Evolutionary conservation across 2,888 invertebrate genomes (phyloP).

Genomic region (Sesia bembeciformis): DNA sequence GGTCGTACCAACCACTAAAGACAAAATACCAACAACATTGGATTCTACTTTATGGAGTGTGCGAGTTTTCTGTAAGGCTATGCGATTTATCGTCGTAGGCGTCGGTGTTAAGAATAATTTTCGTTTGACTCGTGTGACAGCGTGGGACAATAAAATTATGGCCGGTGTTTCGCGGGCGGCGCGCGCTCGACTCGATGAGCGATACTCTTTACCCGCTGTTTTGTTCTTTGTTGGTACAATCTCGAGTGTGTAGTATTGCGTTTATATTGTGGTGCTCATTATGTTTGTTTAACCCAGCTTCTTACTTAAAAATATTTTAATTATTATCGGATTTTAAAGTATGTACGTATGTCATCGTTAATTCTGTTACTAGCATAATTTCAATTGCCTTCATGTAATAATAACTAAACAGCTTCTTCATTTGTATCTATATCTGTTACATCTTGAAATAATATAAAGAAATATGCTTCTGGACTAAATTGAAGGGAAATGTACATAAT

Average conservation of each 20-base stretch:
- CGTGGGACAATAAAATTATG: conserved; percentile 62
- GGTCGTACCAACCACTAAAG: conserved; percentile 20
- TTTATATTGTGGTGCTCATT: not conserved
- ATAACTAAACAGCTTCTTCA: not conserved
- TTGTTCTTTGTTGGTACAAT: conserved; percentile 4
- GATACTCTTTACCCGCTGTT: conserved; percentile 30
- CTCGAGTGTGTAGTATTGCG: not conserved
- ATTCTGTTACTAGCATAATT: not conserved
- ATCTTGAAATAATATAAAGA: not conserved
- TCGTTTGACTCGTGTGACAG: conserved; percentile 30
- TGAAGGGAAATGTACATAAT: conserved; percentile 32
- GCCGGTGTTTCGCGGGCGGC: conserved; percentile 51
- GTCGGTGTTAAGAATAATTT: conserved; percentile 47
- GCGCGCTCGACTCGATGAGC: conserved; percentile 56
- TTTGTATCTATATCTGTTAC: not conserved
- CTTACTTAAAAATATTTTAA: not conserved
- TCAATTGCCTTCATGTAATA: not conserved
- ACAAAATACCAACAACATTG: conserved; percentile 57
- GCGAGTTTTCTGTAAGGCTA: conserved; percentile 26
- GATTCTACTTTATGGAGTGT: conserved; percentile 46
- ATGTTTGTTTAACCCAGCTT: not conserved
- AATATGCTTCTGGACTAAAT: conserved; percentile 11
- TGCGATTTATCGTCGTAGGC: conserved; percentile 40
- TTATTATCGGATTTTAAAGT: not conserved
- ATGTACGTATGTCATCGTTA: not conserved